phyloP scores from a whole-genome alignment of 2,797 vertebrate genomes.

The Lutjanus argentimaculatus region DNA sequence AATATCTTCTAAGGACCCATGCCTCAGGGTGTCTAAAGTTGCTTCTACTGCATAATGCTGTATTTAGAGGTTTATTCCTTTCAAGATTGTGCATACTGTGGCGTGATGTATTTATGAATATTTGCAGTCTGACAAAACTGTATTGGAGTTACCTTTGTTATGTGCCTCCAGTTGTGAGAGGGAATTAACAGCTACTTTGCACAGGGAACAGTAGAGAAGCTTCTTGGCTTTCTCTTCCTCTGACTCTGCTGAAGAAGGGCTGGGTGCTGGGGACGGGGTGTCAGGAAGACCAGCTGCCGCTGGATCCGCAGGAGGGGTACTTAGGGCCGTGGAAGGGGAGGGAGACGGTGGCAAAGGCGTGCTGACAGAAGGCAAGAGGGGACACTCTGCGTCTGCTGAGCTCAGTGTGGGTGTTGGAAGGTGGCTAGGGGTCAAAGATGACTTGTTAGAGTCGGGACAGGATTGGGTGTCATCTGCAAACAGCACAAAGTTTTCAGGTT shows the following conservation, averaged over 20 bases:
- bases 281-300: slow-evolving; percentile 57
- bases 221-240: slow-evolving; percentile 92
- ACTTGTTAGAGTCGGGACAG: slow-evolving; percentile 64
- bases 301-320: slow-evolving; percentile 54
- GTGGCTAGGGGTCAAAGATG: slow-evolving; percentile 59
- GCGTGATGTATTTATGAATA: not conserved
- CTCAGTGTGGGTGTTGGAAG: slow-evolving; percentile 57
- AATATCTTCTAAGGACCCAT: not conserved
- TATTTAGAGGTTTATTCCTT: slow-evolving; percentile 6
- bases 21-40: slow-evolving; percentile 3
- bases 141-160: slow-evolving; percentile 88
- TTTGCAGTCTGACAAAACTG: slow-evolving; percentile 6
- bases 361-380: slow-evolving; percentile 60
- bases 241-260: slow-evolving; percentile 79
- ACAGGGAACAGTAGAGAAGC: slow-evolving; percentile 91
- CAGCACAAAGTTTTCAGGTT: slow-evolving; percentile 45
- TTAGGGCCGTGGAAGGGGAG: slow-evolving; percentile 49
- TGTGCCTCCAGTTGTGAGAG: slow-evolving; percentile 92
- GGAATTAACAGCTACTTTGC: slow-evolving; percentile 93
- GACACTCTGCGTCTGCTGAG: slow-evolving; percentile 66
- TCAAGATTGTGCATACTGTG: not conserved
- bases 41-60: not conserved
- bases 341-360: slow-evolving; percentile 64
- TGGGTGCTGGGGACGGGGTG: slow-evolving; percentile 68
- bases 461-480: slow-evolving; percentile 78